phyloP scores from a whole-genome alignment of 2,888 invertebrate species.

The Cataglyphis cursor region DNA sequence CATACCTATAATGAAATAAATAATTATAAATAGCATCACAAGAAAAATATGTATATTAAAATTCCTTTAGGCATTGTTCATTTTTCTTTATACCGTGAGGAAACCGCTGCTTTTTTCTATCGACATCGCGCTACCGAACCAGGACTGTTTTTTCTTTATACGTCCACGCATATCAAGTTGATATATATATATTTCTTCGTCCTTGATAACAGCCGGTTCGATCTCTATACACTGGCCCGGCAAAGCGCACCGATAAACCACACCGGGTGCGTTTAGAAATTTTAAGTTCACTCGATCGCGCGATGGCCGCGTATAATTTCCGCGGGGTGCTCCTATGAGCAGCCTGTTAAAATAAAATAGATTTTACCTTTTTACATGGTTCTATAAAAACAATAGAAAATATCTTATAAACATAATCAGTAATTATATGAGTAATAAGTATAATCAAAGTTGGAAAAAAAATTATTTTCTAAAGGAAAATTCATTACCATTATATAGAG shows the following conservation, averaged over 20 bases:
- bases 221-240: constrained; percentile 63
- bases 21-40: background rate
- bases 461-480: background rate
- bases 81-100: constrained; percentile 70
- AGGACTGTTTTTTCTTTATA: constrained; percentile 85
- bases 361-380: background rate
- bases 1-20: constrained; percentile 74
- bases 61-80: background rate
- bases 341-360: constrained; percentile 82
- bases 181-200: constrained; percentile 59
- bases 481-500: background rate
- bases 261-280: constrained; percentile 87
- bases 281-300: constrained; percentile 76
- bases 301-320: constrained; percentile 85
- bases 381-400: background rate
- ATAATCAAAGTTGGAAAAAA: background rate
- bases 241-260: constrained; percentile 87
- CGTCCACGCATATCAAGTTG: constrained; percentile 51
- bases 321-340: constrained; percentile 88
- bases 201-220: constrained; percentile 55
- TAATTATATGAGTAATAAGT: background rate
- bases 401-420: background rate
- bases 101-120: constrained; percentile 85
- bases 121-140: constrained; percentile 88
- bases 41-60: background rate